Conservation (phyloP, 2,797 vertebrate genomes). For the Acrocephalus scirpaceus region DNA sequence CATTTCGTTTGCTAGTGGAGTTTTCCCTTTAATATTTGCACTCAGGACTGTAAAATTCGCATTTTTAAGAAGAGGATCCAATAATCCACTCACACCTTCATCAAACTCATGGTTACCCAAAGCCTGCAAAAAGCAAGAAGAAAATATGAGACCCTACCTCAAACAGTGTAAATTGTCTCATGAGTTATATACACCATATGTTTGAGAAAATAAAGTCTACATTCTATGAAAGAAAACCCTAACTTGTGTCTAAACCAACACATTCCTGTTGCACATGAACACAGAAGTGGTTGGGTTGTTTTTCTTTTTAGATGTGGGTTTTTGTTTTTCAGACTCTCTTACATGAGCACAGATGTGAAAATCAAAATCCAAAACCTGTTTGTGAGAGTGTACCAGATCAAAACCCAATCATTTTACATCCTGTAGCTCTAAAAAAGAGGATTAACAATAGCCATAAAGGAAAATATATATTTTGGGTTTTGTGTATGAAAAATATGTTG, state of each 20-base stretch:
- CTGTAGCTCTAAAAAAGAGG: not conserved
- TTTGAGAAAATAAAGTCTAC: not conserved
- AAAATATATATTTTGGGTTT: not conserved
- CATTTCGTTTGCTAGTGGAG: conserved; percentile 73
- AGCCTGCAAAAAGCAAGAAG: conserved; percentile 77
- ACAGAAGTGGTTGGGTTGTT: not conserved
- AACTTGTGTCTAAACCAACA: not conserved
- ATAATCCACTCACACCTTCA: conserved; percentile 86
- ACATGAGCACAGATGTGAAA: not conserved
- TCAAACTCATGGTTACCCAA: conserved; percentile 97
- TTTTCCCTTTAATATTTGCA: conserved; percentile 84
- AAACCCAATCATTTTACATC: not conserved
- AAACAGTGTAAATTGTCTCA: not conserved
- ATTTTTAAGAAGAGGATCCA: conserved; percentile 84
- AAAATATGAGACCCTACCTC: conserved; percentile 9
- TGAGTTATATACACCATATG: not conserved
- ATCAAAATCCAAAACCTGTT: not conserved
- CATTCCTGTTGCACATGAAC: not conserved
- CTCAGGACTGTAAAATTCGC: conserved; percentile 84
- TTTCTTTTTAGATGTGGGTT: not conserved
- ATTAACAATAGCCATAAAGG: not conserved
- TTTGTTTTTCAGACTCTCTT: not conserved
- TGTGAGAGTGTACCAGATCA: not conserved
- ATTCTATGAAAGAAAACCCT: not conserved
- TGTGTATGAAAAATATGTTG: not conserved